Conservation (phyloP, 2,888 invertebrate genomes). For the Spatulosminthurus flaviceps region DNA sequence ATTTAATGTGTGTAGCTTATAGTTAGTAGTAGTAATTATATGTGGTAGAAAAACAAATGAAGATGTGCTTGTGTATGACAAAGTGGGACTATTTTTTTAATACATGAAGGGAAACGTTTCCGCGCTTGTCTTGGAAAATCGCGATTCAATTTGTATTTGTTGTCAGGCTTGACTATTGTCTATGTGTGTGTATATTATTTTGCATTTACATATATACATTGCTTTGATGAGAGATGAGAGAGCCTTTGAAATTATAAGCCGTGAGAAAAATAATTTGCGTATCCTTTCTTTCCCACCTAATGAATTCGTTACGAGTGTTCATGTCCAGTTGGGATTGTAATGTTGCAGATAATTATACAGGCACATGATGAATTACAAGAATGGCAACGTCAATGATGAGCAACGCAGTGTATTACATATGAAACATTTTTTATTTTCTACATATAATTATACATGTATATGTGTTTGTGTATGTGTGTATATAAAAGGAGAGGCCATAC, state of each 20-base stretch:
- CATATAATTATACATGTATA: neutral
- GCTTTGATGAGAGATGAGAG: neutral
- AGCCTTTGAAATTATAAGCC: neutral
- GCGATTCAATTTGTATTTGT: neutral
- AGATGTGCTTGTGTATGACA: neutral
- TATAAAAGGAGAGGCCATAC: no score
- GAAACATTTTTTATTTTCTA: neutral
- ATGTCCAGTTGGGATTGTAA: neutral
- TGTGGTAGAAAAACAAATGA: neutral
- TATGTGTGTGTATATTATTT: no score
- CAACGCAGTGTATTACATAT: neutral
- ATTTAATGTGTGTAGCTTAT: neutral
- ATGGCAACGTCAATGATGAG: neutral
- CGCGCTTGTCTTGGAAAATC: neutral
- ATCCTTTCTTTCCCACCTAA: neutral
- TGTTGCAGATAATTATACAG: neutral
- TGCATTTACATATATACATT: neutral
- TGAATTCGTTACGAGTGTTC: slow-evolving; percentile 13
- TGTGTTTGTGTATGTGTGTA: no score
- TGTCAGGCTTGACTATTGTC: no score
- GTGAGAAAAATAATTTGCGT: slow-evolving; percentile 13
- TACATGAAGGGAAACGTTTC: neutral
- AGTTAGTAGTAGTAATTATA: neutral
- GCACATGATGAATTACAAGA: slow-evolving; percentile 1
- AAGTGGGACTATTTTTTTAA: neutral